Evolutionary conservation across 2,113 vertebrate species (phyloP), one percentile per base, ranked within the genome.

Genomic region (Myotis davidii): DNA sequence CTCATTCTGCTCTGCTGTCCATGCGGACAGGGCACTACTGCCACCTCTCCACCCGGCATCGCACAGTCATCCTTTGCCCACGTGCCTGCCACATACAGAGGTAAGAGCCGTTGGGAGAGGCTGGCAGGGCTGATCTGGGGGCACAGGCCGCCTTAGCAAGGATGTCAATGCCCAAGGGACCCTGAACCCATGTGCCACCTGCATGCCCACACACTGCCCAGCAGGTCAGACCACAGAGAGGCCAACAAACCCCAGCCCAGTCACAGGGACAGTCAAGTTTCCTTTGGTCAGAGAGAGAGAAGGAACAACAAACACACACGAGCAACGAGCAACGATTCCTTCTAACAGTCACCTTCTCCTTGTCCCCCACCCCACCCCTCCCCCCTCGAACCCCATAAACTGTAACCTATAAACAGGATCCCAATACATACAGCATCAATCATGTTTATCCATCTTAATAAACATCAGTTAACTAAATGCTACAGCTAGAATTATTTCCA

Each of bases 271-370:
- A 97, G 98, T 98, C 98, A 98, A 98, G 98, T 98, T 99, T 98
- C 99, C 99, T 99, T 99, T 99, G 99, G 99, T 99, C 99, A 99
- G 98, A 99, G 97, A 98, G 99, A 97, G 96, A 97, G 72, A 95
- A 97, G 96, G 96, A 98, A 96, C 98, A 81, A 88, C 88, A 85
- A 20, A 87, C 74, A 70, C n/a, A 85, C 84, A 37, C 91, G 56
- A 98, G 95, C 97, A 98, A 37, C 91, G 56, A 98, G 95, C 97
- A 98, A 97, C 88, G 90, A 97, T 98, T 98, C 97, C 97, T 98
- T 98, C 98, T 97, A 98, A 98, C 97, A 98, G 96, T 97, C 97
- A 97, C 95, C 93, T 96, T 96, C 88, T 94, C 95, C 95, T 96
- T 97, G 94, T 88, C 91, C 97, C 91, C 56, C 72, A 37, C 94